Evolutionary conservation across 30 jellyfish, hydroid and myxozoan species (phyloP).

Genomic region (Calvadosia cruxmelitensis): DNA sequence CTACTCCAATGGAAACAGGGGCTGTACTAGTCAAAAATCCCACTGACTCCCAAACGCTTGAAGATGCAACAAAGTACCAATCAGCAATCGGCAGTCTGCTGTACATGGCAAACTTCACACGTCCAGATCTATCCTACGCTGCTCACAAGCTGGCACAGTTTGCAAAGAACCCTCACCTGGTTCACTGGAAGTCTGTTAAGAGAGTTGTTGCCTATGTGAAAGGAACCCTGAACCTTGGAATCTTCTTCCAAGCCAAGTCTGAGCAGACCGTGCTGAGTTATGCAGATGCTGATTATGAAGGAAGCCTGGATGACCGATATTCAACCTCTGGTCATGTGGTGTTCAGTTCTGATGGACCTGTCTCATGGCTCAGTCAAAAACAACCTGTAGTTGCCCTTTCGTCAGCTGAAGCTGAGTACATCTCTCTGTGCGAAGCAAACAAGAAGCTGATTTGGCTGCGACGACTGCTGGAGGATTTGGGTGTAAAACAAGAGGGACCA

Average conservation of each 20-base stretch:
- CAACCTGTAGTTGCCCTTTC: constrained; percentile 32
- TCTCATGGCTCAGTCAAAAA: constrained; percentile 34
- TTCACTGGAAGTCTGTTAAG: constrained; percentile 46
- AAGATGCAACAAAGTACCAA: constrained; percentile 22
- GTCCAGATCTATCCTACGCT: constrained; percentile 42
- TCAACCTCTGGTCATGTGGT: constrained; percentile 30
- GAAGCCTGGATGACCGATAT: constrained; percentile 20
- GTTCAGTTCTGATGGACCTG: constrained; percentile 9
- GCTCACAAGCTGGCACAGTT: constrained; percentile 21
- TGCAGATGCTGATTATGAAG: constrained; percentile 58
- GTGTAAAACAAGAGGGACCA: not conserved
- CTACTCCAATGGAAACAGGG: constrained; percentile 22
- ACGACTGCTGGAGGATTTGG: constrained; percentile 6
- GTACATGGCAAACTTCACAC: constrained; percentile 11
- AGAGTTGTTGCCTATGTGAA: constrained; percentile 27
- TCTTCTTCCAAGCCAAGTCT: too few relatives aligned
- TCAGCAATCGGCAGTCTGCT: constrained; percentile 33
- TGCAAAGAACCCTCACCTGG: constrained; percentile 1
- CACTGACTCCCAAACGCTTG: not conserved
- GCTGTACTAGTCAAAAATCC: constrained; percentile 9
- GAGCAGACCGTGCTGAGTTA: constrained; percentile 4
- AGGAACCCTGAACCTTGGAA: too few relatives aligned
- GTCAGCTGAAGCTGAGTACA: constrained; percentile 42
- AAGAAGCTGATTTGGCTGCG: constrained; percentile 32
- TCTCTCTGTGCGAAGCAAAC: constrained; percentile 10